A percentile compares a stretch with the other conserved stretches of the same genome.
Evolutionary conservation across 2,113 vertebrate genomes (phyloP).

Genomic region (Barbus barbus): DNA sequence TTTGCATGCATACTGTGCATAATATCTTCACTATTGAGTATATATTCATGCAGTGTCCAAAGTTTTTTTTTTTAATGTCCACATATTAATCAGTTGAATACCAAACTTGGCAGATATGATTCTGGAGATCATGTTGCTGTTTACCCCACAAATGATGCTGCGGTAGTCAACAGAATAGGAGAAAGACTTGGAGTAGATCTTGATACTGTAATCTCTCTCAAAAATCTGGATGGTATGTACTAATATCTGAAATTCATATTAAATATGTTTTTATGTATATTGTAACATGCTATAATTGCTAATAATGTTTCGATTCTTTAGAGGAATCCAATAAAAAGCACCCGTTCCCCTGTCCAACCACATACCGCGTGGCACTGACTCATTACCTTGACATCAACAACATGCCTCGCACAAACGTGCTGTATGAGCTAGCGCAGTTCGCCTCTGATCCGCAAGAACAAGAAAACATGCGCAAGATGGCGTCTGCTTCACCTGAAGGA

Average conservation of each 20-base stretch:
- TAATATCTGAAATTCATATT: background rate
- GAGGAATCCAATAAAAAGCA: conserved; percentile 90
- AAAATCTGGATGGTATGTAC: conserved; percentile 84
- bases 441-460: conserved; percentile 75
- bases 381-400: conserved; percentile 89
- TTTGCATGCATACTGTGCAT: background rate
- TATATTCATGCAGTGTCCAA: background rate
- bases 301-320: conserved; percentile 51
- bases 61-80: background rate
- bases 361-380: conserved; percentile 83
- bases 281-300: background rate
- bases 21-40: too few relatives aligned
- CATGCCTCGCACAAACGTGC: conserved; percentile 83
- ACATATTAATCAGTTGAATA: background rate
- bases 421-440: conserved; percentile 84
- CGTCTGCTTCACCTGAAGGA: conserved; percentile 78
- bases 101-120: conserved; percentile 74
- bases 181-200: conserved; percentile 79
- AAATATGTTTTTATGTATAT: too few relatives aligned
- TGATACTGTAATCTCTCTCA: conserved; percentile 80
- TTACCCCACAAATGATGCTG: conserved; percentile 80
- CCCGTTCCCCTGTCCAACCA: conserved; percentile 85
- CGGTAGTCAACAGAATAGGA: conserved; percentile 80
- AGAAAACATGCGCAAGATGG: conserved; percentile 83
- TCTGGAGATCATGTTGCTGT: conserved; percentile 85